Conservation (phyloP, 2,888 invertebrate species). For the Bibio marci region DNA sequence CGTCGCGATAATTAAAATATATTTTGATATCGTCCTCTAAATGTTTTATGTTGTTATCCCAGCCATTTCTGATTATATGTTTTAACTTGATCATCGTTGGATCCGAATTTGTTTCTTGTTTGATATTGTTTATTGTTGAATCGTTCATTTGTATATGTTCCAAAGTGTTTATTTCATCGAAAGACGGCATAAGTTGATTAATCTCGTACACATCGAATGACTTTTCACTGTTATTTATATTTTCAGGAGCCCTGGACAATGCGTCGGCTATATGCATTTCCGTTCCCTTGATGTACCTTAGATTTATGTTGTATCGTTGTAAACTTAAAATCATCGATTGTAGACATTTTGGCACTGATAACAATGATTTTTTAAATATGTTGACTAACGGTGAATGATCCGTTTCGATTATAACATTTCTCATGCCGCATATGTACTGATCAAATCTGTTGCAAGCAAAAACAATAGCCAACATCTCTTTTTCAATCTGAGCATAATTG, state of each 20-base stretch:
- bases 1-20: conserved; percentile 4
- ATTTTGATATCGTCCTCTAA: background rate
- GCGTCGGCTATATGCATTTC: conserved; percentile 3
- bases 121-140: conserved; percentile 1
- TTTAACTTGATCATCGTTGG: background rate
- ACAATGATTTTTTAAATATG: background rate
- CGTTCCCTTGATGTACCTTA: background rate
- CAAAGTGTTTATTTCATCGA: conserved; percentile 1
- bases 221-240: background rate
- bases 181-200: background rate
- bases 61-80: background rate
- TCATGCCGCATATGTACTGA: background rate
- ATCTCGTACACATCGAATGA: no score
- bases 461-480: background rate
- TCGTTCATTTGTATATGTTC: conserved; percentile 1
- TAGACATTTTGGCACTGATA: background rate
- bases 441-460: background rate
- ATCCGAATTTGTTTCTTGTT: background rate
- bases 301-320: background rate
- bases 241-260: background rate
- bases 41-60: background rate
- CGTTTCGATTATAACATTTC: background rate
- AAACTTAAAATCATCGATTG: background rate
- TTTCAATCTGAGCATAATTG: background rate
- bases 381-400: background rate